phyloP scores from a whole-genome alignment of 2,113 vertebrate genomes.

The Urocynchramus pylzowi region DNA sequence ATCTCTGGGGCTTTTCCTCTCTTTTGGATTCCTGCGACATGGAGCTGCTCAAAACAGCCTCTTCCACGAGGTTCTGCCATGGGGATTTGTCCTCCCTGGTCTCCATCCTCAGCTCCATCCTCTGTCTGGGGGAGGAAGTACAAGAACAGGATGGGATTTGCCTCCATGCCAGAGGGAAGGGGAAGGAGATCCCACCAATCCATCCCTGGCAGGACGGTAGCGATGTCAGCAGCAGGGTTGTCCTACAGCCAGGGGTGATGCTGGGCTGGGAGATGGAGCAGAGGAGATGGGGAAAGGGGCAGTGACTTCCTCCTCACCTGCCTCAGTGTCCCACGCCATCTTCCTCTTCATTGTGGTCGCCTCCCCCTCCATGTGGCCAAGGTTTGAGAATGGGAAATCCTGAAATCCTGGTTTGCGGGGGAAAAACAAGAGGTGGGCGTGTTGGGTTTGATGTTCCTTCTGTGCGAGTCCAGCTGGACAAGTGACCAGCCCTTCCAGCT shows the following conservation, averaged over 20 bases:
- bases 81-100: no score
- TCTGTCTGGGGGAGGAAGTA: not conserved
- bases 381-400: not conserved
- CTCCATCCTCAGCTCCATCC: not conserved
- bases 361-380: not conserved
- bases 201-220: not conserved
- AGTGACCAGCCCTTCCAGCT: not conserved
- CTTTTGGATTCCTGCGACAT: not conserved
- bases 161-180: not conserved
- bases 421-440: not conserved
- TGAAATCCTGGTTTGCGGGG: not conserved
- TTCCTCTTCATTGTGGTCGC: not conserved
- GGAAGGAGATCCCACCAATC: not conserved
- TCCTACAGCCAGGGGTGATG: not conserved
- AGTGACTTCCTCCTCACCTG: not conserved
- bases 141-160: not conserved
- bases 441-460: not conserved
- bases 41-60: not conserved
- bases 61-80: rapidly evolving
- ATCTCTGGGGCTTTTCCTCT: not conserved
- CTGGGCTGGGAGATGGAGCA: not conserved
- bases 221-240: not conserved
- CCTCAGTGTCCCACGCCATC: not conserved
- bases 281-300: not conserved
- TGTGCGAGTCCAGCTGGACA: no score